A percentile compares a stretch with the other conserved stretches of the same genome.
Conservation (phyloP, 2,797 vertebrate species). For the Manis javanica region DNA sequence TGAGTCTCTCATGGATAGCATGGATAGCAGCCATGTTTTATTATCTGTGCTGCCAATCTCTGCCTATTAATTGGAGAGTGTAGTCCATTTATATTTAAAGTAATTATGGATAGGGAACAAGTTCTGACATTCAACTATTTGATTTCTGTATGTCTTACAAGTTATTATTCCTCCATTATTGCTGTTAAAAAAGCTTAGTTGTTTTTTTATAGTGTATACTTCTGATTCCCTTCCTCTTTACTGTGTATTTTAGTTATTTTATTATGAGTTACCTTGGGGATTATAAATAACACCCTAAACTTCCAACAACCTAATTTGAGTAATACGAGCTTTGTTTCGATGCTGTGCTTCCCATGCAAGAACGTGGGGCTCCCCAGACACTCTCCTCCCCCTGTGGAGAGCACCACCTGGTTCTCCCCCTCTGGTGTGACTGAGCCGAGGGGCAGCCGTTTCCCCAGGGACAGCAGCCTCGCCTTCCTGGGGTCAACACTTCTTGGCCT, state of each 20-base stretch:
- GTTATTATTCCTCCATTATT: not conserved
- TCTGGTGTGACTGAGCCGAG: not conserved
- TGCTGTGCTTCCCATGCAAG: not conserved
- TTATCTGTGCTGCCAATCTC: not conserved
- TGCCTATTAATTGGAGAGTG: not conserved
- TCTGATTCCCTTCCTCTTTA: not conserved
- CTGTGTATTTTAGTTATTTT: not conserved
- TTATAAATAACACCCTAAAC: not conserved
- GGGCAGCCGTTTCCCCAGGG: not conserved
- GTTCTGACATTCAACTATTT: not conserved
- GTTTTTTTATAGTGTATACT: not conserved
- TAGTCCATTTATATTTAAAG: not conserved
- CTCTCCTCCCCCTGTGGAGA: not conserved
- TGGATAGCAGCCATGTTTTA: not conserved
- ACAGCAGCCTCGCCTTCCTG: not conserved
- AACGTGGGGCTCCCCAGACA: fast-evolving
- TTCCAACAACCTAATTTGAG: not conserved
- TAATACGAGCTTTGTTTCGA: not conserved
- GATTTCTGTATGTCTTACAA: not conserved
- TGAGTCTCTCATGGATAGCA: not conserved
- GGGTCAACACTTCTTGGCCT: not conserved
- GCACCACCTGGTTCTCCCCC: too few species aligned
- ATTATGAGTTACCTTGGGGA: not conserved
- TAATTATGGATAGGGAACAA: not conserved
- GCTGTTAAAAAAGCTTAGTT: not conserved